These are phyloP conservation scores for Heliothis virescens DNA, from an alignment of 1,140 invertebrate species.

Conservation along the genomic window DNA sequence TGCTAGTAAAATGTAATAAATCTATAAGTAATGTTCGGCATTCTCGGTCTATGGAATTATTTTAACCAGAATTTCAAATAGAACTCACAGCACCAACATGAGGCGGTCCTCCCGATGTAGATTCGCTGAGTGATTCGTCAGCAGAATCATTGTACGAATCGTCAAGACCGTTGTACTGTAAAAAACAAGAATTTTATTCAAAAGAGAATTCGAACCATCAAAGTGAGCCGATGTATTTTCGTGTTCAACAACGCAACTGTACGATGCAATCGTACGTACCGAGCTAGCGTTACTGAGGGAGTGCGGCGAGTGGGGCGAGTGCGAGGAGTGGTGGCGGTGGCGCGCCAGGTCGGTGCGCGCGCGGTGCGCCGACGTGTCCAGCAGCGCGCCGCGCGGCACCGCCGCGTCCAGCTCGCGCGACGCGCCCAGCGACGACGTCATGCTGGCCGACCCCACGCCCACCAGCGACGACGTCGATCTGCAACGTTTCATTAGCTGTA, in stretches of 20 bases:
- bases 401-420: constrained; percentile 93
- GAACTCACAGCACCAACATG: constrained; percentile 62
- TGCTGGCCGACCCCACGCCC: constrained; percentile 11
- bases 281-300: constrained; percentile 89
- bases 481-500: background rate
- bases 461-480: constrained; percentile 14
- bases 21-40: background rate
- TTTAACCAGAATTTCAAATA: background rate
- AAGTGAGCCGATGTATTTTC: too few species aligned
- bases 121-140: constrained; percentile 88
- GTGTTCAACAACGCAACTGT: too few species aligned
- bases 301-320: constrained; percentile 79
- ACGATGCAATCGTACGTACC: constrained; percentile 74
- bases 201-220: too few species aligned
- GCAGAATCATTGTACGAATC: constrained; percentile 90
- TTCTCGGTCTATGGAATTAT: background rate
- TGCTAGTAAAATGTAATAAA: constrained; percentile 54
- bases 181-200: constrained; percentile 11
- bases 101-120: constrained; percentile 82
- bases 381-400: constrained; percentile 92
- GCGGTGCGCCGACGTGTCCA: constrained; percentile 95
- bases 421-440: constrained; percentile 46
- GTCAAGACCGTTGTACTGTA: constrained; percentile 89
- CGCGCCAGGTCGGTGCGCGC: constrained; percentile 94
- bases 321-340: constrained; percentile 81